A percentile compares a stretch with the other conserved stretches of the same genome.
Conservation (phyloP, 2,888 invertebrate genomes). For the Acleris literana region DNA sequence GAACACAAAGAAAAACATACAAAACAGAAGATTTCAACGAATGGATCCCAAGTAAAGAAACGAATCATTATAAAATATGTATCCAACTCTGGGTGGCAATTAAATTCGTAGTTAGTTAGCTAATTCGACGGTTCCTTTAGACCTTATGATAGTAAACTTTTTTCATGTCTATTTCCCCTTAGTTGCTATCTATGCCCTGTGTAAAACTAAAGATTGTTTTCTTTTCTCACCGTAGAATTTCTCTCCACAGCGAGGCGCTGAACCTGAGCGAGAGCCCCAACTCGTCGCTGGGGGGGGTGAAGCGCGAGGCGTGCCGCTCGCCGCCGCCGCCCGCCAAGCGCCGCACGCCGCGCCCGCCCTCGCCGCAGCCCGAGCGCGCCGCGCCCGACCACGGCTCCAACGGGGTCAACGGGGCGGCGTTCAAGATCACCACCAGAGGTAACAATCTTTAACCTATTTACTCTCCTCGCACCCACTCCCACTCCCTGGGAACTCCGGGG, state of each 20-base stretch:
- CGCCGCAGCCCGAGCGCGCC: conserved; percentile 47
- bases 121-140: no score
- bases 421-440: conserved; percentile 95
- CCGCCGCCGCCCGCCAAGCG: conserved; percentile 86
- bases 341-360: conserved; percentile 66
- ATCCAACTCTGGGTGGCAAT: no score
- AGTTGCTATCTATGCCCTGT: neutral
- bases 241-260: conserved; percentile 88
- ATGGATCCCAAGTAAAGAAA: no score
- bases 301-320: conserved; percentile 75
- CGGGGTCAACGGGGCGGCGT: conserved; percentile 85
- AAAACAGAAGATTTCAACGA: no score
- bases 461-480: no score
- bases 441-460: conserved; percentile 4
- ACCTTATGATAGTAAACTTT: neutral
- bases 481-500: no score
- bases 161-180: neutral
- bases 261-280: conserved; percentile 88
- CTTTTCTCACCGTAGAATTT: conserved; percentile 35
- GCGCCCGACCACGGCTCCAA: conserved; percentile 61
- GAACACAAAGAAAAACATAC: no score
- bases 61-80: no score
- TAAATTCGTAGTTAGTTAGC: no score
- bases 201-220: conserved; percentile 15
- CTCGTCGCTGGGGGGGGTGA: conserved; percentile 63